Evolutionary conservation across 2,113 vertebrate species (phyloP).

Genomic region (Stigmatopora nigra): DNA sequence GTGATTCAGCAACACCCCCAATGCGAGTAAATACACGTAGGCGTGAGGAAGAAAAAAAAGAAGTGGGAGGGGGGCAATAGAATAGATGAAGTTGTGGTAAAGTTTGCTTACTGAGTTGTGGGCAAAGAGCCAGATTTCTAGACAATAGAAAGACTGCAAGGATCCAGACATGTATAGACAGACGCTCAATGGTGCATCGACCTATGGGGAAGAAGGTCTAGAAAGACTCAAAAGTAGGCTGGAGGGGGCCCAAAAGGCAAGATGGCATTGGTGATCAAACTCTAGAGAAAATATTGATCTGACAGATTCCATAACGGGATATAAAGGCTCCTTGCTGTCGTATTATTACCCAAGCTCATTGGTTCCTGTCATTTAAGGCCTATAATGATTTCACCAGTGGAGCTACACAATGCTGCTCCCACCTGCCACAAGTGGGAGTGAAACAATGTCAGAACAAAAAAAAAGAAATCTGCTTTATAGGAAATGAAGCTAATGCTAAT

Average conservation of each 20-base stretch:
- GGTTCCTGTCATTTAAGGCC: constrained; percentile 7
- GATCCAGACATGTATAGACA: constrained; percentile 59
- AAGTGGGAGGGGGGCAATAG: constrained; percentile 17
- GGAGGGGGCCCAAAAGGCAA: constrained; percentile 18
- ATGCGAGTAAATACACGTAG: background rate
- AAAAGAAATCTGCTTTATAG: too few species aligned
- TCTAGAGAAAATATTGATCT: constrained; percentile 46
- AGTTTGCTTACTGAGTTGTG: constrained; percentile 52
- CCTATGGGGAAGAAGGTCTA: constrained; percentile 44
- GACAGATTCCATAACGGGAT: constrained; percentile 33
- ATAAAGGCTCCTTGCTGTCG: constrained; percentile 12
- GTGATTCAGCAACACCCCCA: constrained; percentile 1
- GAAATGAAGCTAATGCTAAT: background rate
- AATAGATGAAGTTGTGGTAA: constrained; percentile 57
- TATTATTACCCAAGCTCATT: background rate
- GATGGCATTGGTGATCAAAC: constrained; percentile 32
- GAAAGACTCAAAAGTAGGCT: background rate
- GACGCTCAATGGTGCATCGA: constrained; percentile 63
- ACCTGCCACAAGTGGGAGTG: constrained; percentile 40
- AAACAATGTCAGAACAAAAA: constrained; percentile 33
- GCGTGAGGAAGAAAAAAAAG: background rate
- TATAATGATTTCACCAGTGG: constrained; percentile 14
- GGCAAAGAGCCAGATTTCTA: constrained; percentile 55
- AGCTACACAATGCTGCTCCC: constrained; percentile 16
- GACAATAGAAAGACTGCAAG: constrained; percentile 61